Percentiles rank a stretch among this genome's conserved stretches.
These are phyloP conservation scores for Lepidocolaptes lacrymiger DNA, from an alignment of 2,797 vertebrate genomes.

Conservation along the genomic window DNA sequence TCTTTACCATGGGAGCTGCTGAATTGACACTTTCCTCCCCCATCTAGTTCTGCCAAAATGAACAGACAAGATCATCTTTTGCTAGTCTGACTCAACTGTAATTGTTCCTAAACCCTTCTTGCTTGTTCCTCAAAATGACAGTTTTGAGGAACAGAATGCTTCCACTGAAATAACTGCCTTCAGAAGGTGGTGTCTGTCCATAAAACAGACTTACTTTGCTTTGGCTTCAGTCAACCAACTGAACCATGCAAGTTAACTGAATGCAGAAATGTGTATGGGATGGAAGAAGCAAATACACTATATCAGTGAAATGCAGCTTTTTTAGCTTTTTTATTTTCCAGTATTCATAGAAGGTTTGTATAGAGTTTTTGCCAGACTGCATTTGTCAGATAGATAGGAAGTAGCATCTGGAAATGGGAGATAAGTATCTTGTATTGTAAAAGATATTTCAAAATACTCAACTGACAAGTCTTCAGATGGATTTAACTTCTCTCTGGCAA, in stretches of 20 bases:
- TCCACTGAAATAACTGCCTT: neutral
- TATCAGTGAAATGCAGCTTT: neutral
- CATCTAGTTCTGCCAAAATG: neutral
- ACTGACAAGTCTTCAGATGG: neutral
- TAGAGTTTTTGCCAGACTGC: neutral
- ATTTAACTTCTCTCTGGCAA: neutral
- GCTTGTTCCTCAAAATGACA: neutral
- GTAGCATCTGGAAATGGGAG: neutral
- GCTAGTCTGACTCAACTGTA: neutral
- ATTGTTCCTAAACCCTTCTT: neutral
- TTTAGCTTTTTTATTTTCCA: neutral
- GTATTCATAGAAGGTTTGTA: neutral
- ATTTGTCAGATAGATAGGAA: neutral
- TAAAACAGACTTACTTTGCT: neutral
- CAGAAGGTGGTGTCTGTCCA: neutral
- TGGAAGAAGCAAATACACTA: neutral
- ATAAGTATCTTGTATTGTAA: neutral
- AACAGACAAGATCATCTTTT: neutral
- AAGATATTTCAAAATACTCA: neutral
- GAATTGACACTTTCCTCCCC: neutral
- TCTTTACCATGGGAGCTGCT: neutral
- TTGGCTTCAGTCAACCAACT: neutral
- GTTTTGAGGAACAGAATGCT: neutral
- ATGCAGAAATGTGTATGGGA: neutral
- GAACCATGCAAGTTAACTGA: neutral